These are phyloP conservation scores for Oreortyx pictus DNA, from an alignment of 2,797 vertebrate species.

Conservation along the genomic window DNA sequence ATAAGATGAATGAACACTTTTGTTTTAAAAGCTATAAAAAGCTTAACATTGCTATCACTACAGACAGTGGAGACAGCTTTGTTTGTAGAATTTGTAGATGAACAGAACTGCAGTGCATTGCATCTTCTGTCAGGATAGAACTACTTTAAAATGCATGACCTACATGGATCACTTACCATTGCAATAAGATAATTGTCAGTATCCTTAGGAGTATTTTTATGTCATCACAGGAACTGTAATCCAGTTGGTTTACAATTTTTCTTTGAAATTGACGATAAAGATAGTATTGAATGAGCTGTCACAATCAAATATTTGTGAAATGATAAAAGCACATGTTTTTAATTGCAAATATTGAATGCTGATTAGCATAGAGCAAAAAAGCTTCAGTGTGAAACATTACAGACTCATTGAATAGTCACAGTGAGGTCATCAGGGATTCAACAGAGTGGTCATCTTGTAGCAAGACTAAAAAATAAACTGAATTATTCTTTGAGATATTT, in stretches of 20 bases:
- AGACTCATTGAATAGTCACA: slow-evolving; percentile 52
- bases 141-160: background rate
- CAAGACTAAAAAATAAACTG: slow-evolving; percentile 73
- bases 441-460: slow-evolving; percentile 57
- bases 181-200: slow-evolving; percentile 1
- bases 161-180: background rate
- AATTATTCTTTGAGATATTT: slow-evolving; percentile 47
- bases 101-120: background rate
- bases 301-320: slow-evolving; percentile 80
- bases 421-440: slow-evolving; percentile 69
- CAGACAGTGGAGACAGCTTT: background rate
- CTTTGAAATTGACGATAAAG: slow-evolving; percentile 71
- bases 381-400: slow-evolving; percentile 62
- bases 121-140: background rate
- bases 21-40: slow-evolving; percentile 11
- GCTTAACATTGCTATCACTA: background rate
- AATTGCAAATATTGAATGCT: slow-evolving; percentile 68
- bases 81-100: background rate
- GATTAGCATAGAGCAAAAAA: slow-evolving; percentile 77
- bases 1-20: background rate
- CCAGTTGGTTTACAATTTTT: slow-evolving; percentile 57
- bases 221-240: slow-evolving; percentile 37
- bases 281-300: slow-evolving; percentile 71
- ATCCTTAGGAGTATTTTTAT: slow-evolving; percentile 5
- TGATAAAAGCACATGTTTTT: slow-evolving; percentile 73